phyloP scores from a whole-genome alignment of 2,113 vertebrate genomes.

The Laterallus jamaicensis region DNA sequence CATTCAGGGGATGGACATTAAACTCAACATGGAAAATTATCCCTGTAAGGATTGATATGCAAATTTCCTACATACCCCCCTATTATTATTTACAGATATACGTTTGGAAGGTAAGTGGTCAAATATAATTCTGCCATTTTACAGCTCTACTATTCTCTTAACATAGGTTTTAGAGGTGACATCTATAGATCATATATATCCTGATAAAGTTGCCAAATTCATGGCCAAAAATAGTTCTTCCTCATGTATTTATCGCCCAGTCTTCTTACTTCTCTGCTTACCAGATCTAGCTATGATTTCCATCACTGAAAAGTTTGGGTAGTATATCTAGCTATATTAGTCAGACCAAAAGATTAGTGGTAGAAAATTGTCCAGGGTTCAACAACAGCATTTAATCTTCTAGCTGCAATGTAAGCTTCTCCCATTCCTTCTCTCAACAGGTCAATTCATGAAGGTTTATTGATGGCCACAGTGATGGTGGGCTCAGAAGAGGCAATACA shows the following conservation, averaged over 20 bases:
- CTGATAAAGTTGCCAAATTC: not conserved
- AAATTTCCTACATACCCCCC: not conserved
- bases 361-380: not conserved
- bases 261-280: not conserved
- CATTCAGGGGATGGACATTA: not conserved
- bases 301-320: not conserved
- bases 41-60: not conserved
- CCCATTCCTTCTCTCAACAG: not conserved
- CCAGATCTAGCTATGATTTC: not conserved
- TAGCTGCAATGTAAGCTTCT: not conserved
- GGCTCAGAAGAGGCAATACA: not conserved
- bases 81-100: not conserved
- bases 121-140: not conserved
- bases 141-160: not conserved
- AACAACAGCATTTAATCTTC: not conserved
- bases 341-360: not conserved
- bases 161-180: not conserved
- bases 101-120: not conserved
- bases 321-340: not conserved
- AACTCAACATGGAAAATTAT: not conserved
- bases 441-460: not conserved
- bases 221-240: not conserved
- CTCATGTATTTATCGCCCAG: not conserved
- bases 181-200: not conserved
- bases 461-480: not conserved